Base-by-base conservation (phyloP, 92 coral and sea anemone genomes). In the Hydrozoanthus gracilis region DNA sequence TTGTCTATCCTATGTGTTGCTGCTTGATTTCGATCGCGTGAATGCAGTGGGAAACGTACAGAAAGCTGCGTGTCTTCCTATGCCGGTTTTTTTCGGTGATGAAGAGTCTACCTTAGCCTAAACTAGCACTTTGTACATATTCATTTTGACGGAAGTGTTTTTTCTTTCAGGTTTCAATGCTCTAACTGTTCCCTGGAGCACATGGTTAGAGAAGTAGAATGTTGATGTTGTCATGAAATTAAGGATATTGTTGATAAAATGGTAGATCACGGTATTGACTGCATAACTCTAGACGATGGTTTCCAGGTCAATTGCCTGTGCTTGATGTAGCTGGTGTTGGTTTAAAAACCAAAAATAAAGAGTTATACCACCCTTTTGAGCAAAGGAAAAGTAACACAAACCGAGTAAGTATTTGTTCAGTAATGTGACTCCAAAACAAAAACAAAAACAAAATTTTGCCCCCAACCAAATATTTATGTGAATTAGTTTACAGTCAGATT, bases 281-380 rank as follows among this genome's bases (percentile, higher is more conserved):
- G 69, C 69, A 62, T 62, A 62, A 62, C 69, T 62, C 69, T 62
- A 62, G n/a, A 62, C 69, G 69, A 62, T 62, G 69, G 69, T 9
- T 62, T 62, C 69, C 69, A 9, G 69, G 69, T 62, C 69, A 62
- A 62, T n/a, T n/a, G n/a, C n/a, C n/a, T n/a, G n/a, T n/a, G n/a
- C n/a, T n/a, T n/a, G n/a, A n/a, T 62, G 69, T 62, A 62, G 69
- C 69, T 62, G 69, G 69, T 62, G 69, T 62, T 62, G 69, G 69
- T 62, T 62, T 62, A 62, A 62, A 62, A 62, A 62, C 69, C 69
- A n/a, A n/a, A n/a, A n/a, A n/a, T n/a, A n/a, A n/a, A n/a, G n/a
- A n/a, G n/a, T n/a, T n/a, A 62, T 62, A 62, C 69, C 69, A 62
- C 69, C 69, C 69, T 62, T 62, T 62, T 62, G 69, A 62, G 69